These are phyloP conservation scores for Clepsis dumicolana DNA, from an alignment of 2,888 invertebrate genomes.

Conservation along the genomic window DNA sequence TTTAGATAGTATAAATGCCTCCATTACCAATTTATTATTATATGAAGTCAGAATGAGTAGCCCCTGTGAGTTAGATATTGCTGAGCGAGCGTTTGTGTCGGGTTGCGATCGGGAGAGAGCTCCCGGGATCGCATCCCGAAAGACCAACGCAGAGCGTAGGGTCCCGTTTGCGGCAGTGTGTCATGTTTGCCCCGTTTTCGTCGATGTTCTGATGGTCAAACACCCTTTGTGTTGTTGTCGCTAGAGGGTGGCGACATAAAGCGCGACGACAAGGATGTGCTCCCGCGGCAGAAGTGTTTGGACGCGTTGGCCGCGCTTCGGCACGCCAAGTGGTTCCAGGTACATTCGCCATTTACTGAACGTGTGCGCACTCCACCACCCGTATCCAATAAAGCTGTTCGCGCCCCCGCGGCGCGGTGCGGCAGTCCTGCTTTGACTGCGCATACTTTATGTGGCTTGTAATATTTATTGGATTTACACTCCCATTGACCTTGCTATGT, in stretches of 20 bases:
- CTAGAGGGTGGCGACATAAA: slow-evolving; percentile 87
- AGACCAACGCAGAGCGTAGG: slow-evolving; percentile 36
- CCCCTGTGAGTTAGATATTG: slow-evolving; percentile 25
- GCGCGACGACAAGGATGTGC: slow-evolving; percentile 95
- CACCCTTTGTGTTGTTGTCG: slow-evolving; percentile 89
- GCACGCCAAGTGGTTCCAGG: slow-evolving; percentile 99
- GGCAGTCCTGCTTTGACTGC: slow-evolving; percentile 18
- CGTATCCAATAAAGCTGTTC: slow-evolving; percentile 42
- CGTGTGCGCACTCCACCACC: slow-evolving; percentile 73
- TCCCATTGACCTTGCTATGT: slow-evolving; percentile 27
- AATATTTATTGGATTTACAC: slow-evolving; percentile 40
- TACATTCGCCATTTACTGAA: slow-evolving; percentile 84
- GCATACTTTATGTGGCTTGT: slow-evolving; percentile 24
- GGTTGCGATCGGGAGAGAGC: slow-evolving; percentile 29
- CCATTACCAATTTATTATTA: slow-evolving; percentile 4
- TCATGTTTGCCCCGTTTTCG: slow-evolving; percentile 83
- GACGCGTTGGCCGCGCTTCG: slow-evolving; percentile 99
- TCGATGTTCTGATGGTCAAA: slow-evolving; percentile 89
- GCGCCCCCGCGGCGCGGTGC: slow-evolving; percentile 9
- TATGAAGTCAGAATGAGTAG: slow-evolving; percentile 1
- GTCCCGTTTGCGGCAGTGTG: slow-evolving; percentile 44
- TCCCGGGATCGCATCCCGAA: slow-evolving; percentile 22
- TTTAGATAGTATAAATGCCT: slow-evolving; percentile 20
- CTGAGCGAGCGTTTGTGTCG: slow-evolving; percentile 41
- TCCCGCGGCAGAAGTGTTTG: slow-evolving; percentile 99